Evolutionary conservation across 2,888 invertebrate genomes (phyloP), one percentile per base, ranked within the genome.

Genomic region (Andrena fulva): DNA sequence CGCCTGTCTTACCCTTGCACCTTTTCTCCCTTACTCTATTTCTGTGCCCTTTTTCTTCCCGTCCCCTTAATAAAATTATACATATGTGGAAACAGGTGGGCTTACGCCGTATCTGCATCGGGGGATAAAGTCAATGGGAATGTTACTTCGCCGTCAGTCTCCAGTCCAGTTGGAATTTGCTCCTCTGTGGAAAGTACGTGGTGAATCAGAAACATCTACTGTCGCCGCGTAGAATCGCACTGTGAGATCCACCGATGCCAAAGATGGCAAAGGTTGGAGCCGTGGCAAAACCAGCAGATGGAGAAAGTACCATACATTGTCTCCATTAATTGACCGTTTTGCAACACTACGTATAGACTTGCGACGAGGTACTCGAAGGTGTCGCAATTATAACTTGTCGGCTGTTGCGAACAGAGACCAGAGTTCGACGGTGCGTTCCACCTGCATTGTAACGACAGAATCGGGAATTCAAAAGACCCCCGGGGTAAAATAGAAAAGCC

Each of bases 331-430:
- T 50, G 8, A 2, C 24, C 33, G 31, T 29, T 56, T 56, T 29
- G 4, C 54, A 16, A 2, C 24, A 31, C 24, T 12, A n/a, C 3
- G 0, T 42, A 4, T 42, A 42, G 4, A 42, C 42, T 16, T 12
- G 31, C 33, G 12, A 77, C 1, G 7, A 24, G 12, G 16, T 59
- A 27, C 33, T 20, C 20, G 3, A 16, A 33, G 24, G 12, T 35
- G 16, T 74, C 20, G 16, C 33, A 10, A 77, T 50, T 59, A 59
- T 63, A 42, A 42, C 42, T 42, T 42, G 42, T 12, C 42, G 42
- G 12, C 42, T 12, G 42, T 42, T 42, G 16, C 12, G 42, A 12
- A 42, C 42, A 42, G 42, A 16, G 42, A 42, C 42, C 42, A 16
- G 42, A 16, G 42, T 4, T 42, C 42, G 16, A 42, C 42, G 42